Conservation (phyloP, 2,888 invertebrate species). For the Lucinisca nassula region DNA sequence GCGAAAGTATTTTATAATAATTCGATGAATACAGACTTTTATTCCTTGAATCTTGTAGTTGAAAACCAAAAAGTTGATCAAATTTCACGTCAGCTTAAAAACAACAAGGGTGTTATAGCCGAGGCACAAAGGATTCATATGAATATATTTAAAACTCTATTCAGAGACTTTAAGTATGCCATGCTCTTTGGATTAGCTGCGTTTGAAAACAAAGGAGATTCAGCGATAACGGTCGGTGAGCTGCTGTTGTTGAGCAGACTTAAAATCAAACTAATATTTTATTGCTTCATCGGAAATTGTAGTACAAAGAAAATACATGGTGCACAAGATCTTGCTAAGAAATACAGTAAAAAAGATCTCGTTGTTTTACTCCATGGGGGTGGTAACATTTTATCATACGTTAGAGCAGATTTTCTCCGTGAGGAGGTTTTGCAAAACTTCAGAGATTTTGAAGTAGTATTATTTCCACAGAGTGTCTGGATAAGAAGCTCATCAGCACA, state of each 20-base stretch:
- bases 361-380: conserved; percentile 71
- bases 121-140: conserved; percentile 61
- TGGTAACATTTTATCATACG: conserved; percentile 60
- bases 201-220: conserved; percentile 70
- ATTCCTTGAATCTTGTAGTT: not conserved
- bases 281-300: not conserved
- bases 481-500: not conserved
- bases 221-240: conserved; percentile 66
- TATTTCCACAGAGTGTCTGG: conserved; percentile 66
- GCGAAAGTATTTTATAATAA: too few relatives aligned
- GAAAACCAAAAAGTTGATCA: conserved; percentile 10
- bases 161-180: conserved; percentile 52
- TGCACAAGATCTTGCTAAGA: not conserved
- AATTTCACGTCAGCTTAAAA: conserved; percentile 34
- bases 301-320: not conserved
- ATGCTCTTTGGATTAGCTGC: conserved; percentile 63
- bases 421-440: not conserved
- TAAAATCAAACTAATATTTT: conserved; percentile 34
- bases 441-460: conserved; percentile 24
- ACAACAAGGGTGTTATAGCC: conserved; percentile 34
- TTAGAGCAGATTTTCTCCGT: not conserved
- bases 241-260: conserved; percentile 43
- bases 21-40: too few relatives aligned
- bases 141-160: conserved; percentile 30
- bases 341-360: conserved; percentile 27